These are phyloP conservation scores for Numenius arquata DNA, from an alignment of 2,113 vertebrate species.

Conservation along the genomic window DNA sequence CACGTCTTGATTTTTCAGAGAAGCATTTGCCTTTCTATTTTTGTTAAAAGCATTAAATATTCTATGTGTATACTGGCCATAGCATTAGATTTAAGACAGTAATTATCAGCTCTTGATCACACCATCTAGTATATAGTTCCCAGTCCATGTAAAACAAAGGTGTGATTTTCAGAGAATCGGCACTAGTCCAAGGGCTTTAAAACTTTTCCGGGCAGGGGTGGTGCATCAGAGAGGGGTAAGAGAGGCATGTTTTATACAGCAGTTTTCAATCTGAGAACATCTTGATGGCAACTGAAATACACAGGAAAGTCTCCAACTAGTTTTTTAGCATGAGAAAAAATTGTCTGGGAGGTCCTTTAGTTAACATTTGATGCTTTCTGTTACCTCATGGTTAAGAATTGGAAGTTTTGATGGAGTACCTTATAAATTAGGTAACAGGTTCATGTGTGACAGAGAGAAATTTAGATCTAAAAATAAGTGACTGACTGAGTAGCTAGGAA, in stretches of 20 bases:
- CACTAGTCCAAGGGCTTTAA: neutral
- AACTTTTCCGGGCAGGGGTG: neutral
- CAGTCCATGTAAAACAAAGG: neutral
- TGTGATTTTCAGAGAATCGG: neutral
- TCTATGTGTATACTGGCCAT: neutral
- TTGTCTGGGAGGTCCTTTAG: neutral
- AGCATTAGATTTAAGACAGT: slow-evolving; percentile 8
- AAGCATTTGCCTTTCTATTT: slow-evolving; percentile 17
- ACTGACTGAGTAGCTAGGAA: neutral
- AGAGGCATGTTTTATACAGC: neutral
- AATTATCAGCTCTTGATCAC: slow-evolving; percentile 29
- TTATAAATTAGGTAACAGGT: slow-evolving; percentile 42
- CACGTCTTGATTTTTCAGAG: slow-evolving; percentile 7
- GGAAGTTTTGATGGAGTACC: slow-evolving; percentile 25
- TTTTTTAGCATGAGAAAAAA: neutral
- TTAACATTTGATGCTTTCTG: neutral
- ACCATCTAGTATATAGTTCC: neutral
- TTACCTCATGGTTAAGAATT: neutral
- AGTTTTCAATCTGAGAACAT: neutral
- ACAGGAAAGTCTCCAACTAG: neutral
- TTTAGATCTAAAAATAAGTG: slow-evolving; percentile 46
- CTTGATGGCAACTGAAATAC: neutral
- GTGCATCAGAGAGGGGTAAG: neutral
- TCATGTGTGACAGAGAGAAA: neutral
- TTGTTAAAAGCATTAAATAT: slow-evolving; percentile 8